These are phyloP conservation scores for Mobula birostris DNA, from an alignment of 2,113 vertebrate genomes.

Conservation along the genomic window DNA sequence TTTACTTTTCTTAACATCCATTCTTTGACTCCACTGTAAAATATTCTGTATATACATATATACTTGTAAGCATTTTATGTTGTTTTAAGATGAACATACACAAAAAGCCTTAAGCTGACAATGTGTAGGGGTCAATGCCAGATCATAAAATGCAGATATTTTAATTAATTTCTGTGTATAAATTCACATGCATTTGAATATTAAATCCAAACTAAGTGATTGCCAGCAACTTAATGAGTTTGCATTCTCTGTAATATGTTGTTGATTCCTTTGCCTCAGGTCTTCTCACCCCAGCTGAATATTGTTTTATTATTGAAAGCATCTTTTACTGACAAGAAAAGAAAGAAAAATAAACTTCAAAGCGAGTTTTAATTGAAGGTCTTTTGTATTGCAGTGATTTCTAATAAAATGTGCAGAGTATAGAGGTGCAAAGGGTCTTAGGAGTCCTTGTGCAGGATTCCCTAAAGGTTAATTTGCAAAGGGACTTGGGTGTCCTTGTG, in stretches of 20 bases:
- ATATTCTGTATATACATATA: not conserved
- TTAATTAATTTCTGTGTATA: not conserved
- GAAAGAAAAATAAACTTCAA: not conserved
- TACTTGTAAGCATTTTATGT: not conserved
- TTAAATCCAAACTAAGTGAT: not conserved
- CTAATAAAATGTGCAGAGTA: not conserved
- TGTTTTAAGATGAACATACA: not conserved
- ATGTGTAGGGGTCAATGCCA: not conserved
- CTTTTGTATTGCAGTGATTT: not conserved
- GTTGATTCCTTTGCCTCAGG: not conserved
- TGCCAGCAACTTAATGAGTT: not conserved
- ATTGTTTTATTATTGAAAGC: not conserved
- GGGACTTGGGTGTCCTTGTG: no score
- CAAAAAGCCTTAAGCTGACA: not conserved
- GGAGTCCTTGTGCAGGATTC: no score
- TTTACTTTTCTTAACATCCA: not conserved
- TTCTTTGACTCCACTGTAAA: slow-evolving; percentile 4
- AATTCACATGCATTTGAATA: not conserved
- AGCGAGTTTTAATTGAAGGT: not conserved
- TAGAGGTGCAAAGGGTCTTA: not conserved
- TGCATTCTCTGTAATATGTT: not conserved
- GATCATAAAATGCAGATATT: not conserved
- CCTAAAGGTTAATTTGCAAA: no score
- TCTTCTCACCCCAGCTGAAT: not conserved
- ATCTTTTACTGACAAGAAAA: not conserved